Evolutionary conservation across 2,113 vertebrate species (phyloP).

Genomic region (Gyps fulvus): DNA sequence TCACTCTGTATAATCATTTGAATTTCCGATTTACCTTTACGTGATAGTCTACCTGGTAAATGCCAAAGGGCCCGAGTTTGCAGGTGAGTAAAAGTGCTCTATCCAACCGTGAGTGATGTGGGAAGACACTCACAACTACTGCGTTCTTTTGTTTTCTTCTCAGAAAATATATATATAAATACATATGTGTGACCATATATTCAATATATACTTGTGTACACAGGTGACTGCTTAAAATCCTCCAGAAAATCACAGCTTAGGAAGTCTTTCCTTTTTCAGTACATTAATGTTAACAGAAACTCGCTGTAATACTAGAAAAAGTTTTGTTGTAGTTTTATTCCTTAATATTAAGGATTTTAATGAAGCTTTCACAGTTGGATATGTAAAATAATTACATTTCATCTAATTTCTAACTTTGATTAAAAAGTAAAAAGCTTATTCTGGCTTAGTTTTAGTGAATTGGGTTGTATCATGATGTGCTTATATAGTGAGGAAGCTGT

Average conservation of each 20-base stretch:
- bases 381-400: constrained; percentile 39
- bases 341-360: constrained; percentile 16
- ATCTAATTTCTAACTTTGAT: constrained; percentile 34
- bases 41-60: neutral
- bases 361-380: neutral
- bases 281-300: neutral
- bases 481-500: neutral
- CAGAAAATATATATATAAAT: rapidly evolving
- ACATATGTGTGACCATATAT: neutral
- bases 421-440: neutral
- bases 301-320: neutral
- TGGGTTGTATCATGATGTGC: neutral
- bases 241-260: neutral
- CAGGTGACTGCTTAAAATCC: neutral
- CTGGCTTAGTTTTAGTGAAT: neutral
- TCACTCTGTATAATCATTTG: neutral
- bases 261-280: neutral
- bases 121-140: neutral
- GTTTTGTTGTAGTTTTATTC: neutral
- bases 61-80: neutral
- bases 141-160: neutral
- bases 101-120: rapidly evolving
- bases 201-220: neutral
- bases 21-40: constrained; percentile 18
- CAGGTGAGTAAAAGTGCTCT: neutral